These are phyloP conservation scores for Dromococcyx pavoninus DNA, from an alignment of 2,797 vertebrate species.

Conservation along the genomic window DNA sequence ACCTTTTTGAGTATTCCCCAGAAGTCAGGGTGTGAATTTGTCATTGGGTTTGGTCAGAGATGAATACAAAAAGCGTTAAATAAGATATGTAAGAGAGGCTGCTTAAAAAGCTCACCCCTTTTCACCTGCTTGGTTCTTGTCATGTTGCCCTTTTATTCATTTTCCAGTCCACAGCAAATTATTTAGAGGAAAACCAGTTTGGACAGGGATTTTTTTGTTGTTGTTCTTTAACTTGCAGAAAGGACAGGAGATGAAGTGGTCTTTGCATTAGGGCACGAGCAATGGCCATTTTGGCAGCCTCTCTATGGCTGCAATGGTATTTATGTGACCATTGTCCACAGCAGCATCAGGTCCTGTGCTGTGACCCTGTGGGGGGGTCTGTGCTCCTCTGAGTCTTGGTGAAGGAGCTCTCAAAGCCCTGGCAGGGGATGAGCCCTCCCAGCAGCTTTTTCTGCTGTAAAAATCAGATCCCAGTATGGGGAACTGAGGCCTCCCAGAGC, in stretches of 20 bases:
- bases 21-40: not conserved
- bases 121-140: not conserved
- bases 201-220: not conserved
- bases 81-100: not conserved
- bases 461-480: not conserved
- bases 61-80: not conserved
- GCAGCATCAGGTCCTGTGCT: not conserved
- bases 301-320: rapidly evolving
- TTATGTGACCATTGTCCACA: too few species aligned
- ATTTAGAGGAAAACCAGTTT: not conserved
- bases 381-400: not conserved
- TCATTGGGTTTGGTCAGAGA: not conserved
- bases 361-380: not conserved
- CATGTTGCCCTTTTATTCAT: not conserved
- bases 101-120: not conserved
- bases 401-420: not conserved
- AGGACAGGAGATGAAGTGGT: rapidly evolving
- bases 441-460: not conserved
- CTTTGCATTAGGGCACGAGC: not conserved
- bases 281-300: not conserved
- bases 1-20: not conserved
- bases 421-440: not conserved
- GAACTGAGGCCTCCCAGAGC: not conserved
- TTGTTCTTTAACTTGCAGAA: too few species aligned
- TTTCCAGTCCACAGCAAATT: not conserved